Percentiles rank a stretch among this genome's conserved stretches.
Evolutionary conservation across 2,113 vertebrate genomes (phyloP).

Genomic region (Callaeas wilsoni): DNA sequence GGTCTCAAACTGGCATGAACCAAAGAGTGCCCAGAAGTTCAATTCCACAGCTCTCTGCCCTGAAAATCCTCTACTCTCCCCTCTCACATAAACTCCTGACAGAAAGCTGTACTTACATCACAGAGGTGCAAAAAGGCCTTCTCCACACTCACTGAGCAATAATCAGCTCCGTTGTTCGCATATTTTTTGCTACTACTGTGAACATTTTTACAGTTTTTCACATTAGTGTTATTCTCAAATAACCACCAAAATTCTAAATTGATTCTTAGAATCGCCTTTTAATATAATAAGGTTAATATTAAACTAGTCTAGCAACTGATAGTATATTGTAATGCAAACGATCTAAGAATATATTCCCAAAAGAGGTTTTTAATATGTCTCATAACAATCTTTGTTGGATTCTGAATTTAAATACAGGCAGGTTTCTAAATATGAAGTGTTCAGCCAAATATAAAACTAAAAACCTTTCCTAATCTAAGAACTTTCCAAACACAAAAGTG

Average conservation of each 20-base stretch:
- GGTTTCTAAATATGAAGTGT: not conserved
- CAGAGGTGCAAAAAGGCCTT: not conserved
- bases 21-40: not conserved
- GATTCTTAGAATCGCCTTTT: not conserved
- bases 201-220: not conserved
- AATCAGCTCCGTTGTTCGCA: not conserved
- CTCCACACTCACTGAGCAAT: not conserved
- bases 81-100: not conserved
- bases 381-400: not conserved
- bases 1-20: not conserved
- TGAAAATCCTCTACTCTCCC: not conserved
- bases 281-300: not conserved
- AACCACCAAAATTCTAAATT: not conserved
- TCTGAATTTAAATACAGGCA: not conserved
- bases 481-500: not conserved
- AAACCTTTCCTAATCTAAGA: not conserved
- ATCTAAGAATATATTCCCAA: not conserved
- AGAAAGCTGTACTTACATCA: not conserved
- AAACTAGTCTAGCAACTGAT: not conserved
- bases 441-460: not conserved
- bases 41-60: not conserved
- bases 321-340: not conserved
- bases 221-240: not conserved
- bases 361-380: not conserved
- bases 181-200: not conserved